These are phyloP conservation scores for Myotis myotis DNA, from an alignment of 2,797 vertebrate species.

Conservation along the genomic window DNA sequence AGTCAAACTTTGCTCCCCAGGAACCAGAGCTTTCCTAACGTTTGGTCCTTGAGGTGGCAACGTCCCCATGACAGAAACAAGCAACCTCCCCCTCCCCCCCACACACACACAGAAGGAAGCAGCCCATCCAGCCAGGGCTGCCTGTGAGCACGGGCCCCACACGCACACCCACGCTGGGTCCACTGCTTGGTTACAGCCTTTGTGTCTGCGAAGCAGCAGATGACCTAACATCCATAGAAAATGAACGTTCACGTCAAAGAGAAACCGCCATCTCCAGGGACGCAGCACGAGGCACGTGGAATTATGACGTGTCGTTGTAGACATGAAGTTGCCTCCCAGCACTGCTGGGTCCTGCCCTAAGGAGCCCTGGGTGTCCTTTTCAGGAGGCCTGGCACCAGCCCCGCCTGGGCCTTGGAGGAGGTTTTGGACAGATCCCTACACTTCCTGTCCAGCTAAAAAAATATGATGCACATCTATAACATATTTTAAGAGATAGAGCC, in stretches of 20 bases:
- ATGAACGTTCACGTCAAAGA: not conserved
- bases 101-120: not conserved
- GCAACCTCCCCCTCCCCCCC: no score
- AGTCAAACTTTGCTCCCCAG: not conserved
- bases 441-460: not conserved
- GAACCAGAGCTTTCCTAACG: not conserved
- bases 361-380: not conserved
- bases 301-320: not conserved
- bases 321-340: no score
- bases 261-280: not conserved
- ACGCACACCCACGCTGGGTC: not conserved
- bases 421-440: not conserved
- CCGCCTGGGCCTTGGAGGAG: not conserved
- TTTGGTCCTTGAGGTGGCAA: not conserved
- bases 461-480: fast-evolving
- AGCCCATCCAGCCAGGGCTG: not conserved
- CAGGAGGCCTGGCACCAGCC: not conserved
- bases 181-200: fast-evolving
- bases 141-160: not conserved
- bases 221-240: fast-evolving
- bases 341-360: not conserved
- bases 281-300: fast-evolving
- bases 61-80: not conserved
- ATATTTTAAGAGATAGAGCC: not conserved
- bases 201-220: not conserved